Conservation (phyloP, 2,113 vertebrate species). For the Hypanus sabinus region DNA sequence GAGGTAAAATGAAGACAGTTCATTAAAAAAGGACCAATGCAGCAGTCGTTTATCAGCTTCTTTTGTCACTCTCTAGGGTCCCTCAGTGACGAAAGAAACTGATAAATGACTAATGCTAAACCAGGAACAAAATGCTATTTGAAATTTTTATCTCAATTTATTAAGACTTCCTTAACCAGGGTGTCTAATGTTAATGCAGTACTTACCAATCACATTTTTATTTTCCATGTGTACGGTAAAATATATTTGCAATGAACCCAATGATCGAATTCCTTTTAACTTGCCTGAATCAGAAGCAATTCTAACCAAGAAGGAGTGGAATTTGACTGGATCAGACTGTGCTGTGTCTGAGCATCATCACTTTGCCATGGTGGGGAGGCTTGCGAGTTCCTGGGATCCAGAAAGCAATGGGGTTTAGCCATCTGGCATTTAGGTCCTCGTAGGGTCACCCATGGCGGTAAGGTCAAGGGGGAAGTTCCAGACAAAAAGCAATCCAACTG, state of each 20-base stretch:
- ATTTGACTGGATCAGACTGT: not conserved
- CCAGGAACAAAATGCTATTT: not conserved
- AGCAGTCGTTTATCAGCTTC: not conserved
- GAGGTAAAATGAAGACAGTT: too few relatives aligned
- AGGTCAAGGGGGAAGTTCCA: too few relatives aligned
- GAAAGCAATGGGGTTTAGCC: too few relatives aligned
- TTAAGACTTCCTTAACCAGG: not conserved
- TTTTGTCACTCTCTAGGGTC: not conserved
- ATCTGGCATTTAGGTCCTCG: too few relatives aligned
- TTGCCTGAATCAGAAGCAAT: not conserved
- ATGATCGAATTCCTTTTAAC: not conserved
- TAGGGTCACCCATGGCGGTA: too few relatives aligned
- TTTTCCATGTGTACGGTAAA: not conserved
- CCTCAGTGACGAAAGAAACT: too few relatives aligned
- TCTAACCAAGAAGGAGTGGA: too few relatives aligned
- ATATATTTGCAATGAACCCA: not conserved
- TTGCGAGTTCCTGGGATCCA: too few relatives aligned
- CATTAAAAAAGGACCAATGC: not conserved
- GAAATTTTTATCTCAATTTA: constrained; percentile 11
- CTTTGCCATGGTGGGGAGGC: too few relatives aligned
- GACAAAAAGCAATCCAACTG: too few relatives aligned
- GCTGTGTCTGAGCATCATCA: not conserved
- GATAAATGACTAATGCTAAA: too few relatives aligned
- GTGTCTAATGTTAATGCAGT: not conserved
- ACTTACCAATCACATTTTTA: not conserved